Evolutionary conservation across 37 sponge, comb jelly and placozoan genomes (phyloP), one percentile per base, ranked within the genome.

Genomic region (Chondrosia reniformis): DNA sequence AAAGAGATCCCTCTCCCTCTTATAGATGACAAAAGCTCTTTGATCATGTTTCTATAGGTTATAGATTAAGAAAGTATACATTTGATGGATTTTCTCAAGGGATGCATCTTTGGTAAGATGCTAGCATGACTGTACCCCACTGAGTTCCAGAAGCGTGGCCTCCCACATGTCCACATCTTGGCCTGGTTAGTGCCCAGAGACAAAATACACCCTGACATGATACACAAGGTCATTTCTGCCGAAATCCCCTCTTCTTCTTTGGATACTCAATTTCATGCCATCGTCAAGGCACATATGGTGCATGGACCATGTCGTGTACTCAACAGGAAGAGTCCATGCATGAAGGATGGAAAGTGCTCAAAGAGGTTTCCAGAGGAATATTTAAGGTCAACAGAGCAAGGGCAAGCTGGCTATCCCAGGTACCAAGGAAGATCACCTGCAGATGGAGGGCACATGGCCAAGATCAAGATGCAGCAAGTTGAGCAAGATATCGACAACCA

Each of bases 141-240:
- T 57, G 82, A 86, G 33, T 84, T 71, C 41, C 87, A 83, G 57
- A 86, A 86, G 42, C 80, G 82, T 46, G 82, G 81, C 17, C 78
- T 86, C 19, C 81, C 82, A 8, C 75, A 76, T 54, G 67, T 39
- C 0, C 86, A 83, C 55, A 76, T 84, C 19, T 33, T 84, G 37
- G 17, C 72, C 19, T 85, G 79, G 85, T 67, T 69, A 9, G 45
- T 12, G 45, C 4, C 46, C 2, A 17, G 4, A 73, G 1, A 12
- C 46, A 73, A 12, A 45, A 40, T 73, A 9, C 66, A 64, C 4
- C 66, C 66, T 2, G 36, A 64, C 6, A 7, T 10, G 7, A 33
- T 27, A 17, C 19, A 64, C 66, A 27, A 27, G 33, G 66, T 33
- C 66, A 27, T 32, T 64, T 2, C 33, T 4, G 66, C 66, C 31